Percentiles rank a stretch among this genome's conserved stretches.
These are phyloP conservation scores for Champsocephalus esox DNA, from an alignment of 2,797 vertebrate species.

Conservation along the genomic window DNA sequence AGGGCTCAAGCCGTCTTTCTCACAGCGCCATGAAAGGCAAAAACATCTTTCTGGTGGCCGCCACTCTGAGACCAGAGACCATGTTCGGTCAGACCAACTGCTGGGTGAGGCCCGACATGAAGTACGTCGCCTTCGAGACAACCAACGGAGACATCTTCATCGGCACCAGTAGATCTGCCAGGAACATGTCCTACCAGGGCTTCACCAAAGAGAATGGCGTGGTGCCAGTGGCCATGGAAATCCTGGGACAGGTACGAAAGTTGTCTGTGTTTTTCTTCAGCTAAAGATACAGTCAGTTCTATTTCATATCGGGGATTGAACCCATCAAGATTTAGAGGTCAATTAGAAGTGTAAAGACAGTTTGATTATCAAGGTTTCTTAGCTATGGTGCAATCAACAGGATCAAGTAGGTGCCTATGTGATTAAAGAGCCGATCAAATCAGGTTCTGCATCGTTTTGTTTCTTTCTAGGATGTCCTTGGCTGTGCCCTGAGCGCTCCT, in stretches of 20 bases:
- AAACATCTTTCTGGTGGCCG: conserved; percentile 94
- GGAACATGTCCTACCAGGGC: conserved; percentile 98
- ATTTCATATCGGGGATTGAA: not conserved
- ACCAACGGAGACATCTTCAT: conserved; percentile 90
- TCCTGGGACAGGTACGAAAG: conserved; percentile 92
- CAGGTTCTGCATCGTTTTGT: not conserved
- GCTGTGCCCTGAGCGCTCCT: conserved; percentile 91
- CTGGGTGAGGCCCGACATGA: conserved; percentile 96
- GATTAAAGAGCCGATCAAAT: not conserved
- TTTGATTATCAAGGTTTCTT: not conserved
- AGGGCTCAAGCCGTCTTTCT: not conserved
- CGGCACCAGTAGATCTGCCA: conserved; percentile 90
- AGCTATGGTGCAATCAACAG: not conserved
- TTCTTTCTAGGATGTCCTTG: conserved; percentile 90
- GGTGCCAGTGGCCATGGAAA: conserved; percentile 91
- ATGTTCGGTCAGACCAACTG: conserved; percentile 99
- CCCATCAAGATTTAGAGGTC: not conserved
- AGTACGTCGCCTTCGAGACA: conserved; percentile 94
- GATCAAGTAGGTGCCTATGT: not conserved
- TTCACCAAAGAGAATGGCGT: conserved; percentile 92
- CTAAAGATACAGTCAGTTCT: not conserved
- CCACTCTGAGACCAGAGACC: conserved; percentile 96
- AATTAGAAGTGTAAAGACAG: not conserved
- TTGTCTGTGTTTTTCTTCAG: conserved; percentile 6
- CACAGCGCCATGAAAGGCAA: conserved; percentile 91